Evolutionary conservation across 2,888 invertebrate species (phyloP).

Genomic region (Tryphoninae sp.): DNA sequence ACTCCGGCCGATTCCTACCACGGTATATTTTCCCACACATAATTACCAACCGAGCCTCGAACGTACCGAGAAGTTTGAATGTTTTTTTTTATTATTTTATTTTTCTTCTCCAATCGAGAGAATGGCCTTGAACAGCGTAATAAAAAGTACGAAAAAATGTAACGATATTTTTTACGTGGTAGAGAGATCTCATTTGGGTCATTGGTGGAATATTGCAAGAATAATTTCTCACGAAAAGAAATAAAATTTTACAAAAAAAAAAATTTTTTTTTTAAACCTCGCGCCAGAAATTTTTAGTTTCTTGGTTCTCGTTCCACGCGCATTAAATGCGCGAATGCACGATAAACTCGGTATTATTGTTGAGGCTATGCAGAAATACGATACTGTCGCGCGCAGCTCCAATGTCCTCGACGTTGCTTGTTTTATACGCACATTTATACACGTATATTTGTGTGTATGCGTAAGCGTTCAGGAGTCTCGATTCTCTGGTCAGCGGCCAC

Average conservation of each 20-base stretch:
- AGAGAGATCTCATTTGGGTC: slow-evolving; percentile 25
- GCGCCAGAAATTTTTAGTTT: not conserved
- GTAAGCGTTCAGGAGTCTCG: slow-evolving; percentile 24
- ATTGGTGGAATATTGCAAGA: not conserved
- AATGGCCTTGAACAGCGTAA: not conserved
- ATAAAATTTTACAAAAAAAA: not conserved
- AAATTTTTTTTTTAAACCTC: not conserved
- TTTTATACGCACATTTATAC: slow-evolving; percentile 14
- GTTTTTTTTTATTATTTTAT: slow-evolving; percentile 42
- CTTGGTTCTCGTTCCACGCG: not conserved
- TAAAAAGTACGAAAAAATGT: slow-evolving; percentile 12
- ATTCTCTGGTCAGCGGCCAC: slow-evolving; percentile 33
- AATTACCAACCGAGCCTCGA: slow-evolving; percentile 46
- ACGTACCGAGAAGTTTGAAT: not conserved
- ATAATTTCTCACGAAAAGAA: slow-evolving; percentile 9
- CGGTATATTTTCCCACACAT: slow-evolving; percentile 49
- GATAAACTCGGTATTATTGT: slow-evolving; percentile 67
- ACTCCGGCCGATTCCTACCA: slow-evolving; percentile 55
- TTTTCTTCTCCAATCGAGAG: slow-evolving; percentile 1
- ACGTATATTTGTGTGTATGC: not conserved
- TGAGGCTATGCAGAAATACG: slow-evolving; percentile 69
- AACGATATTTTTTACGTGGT: slow-evolving; percentile 25
- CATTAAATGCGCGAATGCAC: slow-evolving; percentile 36
- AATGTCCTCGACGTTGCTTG: slow-evolving; percentile 63
- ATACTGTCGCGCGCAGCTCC: slow-evolving; percentile 62